A percentile compares a stretch with the other conserved stretches of the same genome.
Evolutionary conservation across 1,140 invertebrate genomes (phyloP).

Genomic region (Portunus trituberculatus): DNA sequence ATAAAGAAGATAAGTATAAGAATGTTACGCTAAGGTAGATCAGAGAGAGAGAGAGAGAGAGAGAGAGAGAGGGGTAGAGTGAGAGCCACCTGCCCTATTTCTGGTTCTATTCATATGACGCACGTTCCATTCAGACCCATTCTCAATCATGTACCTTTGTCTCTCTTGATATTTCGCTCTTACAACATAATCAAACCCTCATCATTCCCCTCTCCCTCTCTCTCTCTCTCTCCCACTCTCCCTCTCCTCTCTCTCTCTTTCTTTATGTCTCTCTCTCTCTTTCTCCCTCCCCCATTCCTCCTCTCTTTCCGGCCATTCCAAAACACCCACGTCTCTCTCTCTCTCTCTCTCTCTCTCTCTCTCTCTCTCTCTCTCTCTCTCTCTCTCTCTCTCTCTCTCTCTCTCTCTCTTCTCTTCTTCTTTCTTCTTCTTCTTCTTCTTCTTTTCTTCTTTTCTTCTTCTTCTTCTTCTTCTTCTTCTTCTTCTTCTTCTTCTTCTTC

Average conservation of each 20-base stretch:
- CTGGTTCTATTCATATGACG: constrained; percentile 10
- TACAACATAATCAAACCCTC: not conserved
- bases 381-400: not conserved
- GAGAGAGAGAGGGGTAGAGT: not conserved
- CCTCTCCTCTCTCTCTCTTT: not conserved
- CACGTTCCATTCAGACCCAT: not conserved
- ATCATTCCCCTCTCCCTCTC: not conserved
- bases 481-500: too few species aligned
- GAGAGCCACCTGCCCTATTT: not conserved
- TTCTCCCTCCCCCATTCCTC: not conserved
- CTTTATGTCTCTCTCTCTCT: not conserved
- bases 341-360: too few species aligned
- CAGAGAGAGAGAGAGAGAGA: not conserved
- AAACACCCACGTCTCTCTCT: too few species aligned
- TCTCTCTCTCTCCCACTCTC: not conserved
- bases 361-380: not conserved
- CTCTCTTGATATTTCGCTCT: not conserved
- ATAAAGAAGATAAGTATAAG: not conserved
- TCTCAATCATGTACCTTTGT: not conserved
- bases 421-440: too few species aligned
- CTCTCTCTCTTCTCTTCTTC: not conserved
- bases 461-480: too few species aligned
- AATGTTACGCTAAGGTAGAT: too few species aligned
- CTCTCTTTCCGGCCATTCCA: too few species aligned
- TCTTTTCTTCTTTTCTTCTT: too few species aligned